These are phyloP conservation scores for Hofmannophila pseudospretella DNA, from an alignment of 2,888 invertebrate genomes.

Conservation along the genomic window DNA sequence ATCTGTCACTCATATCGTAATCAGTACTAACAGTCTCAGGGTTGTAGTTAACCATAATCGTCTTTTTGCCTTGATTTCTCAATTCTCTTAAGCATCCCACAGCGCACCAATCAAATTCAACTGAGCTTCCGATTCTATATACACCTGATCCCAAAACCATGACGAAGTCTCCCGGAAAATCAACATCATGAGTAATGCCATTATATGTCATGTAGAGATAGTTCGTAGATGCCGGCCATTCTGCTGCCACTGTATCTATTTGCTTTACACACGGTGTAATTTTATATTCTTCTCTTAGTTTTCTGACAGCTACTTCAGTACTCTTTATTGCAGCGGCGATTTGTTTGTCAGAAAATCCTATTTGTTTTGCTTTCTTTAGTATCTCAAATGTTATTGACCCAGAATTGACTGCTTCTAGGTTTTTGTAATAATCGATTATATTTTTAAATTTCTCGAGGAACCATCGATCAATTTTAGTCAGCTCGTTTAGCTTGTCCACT, in stretches of 20 bases:
- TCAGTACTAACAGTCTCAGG: conserved; percentile 99
- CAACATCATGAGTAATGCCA: conserved; percentile 88
- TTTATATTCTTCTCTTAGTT: conserved; percentile 84
- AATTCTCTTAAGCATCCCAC: conserved; percentile 97
- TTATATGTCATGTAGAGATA: conserved; percentile 99
- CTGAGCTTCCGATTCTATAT: conserved; percentile 98
- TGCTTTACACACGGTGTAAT: conserved; percentile 95
- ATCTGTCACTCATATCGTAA: conserved; percentile 98
- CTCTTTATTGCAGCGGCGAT: conserved; percentile 92
- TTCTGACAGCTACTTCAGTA: conserved; percentile 90
- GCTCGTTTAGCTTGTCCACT: conserved; percentile 89
- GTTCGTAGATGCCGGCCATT: conserved; percentile 99
- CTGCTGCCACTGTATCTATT: conserved; percentile 99
- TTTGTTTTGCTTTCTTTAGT: conserved; percentile 90
- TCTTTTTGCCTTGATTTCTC: conserved; percentile 89
- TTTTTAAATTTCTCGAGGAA: conserved; percentile 96
- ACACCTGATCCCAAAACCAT: conserved; percentile 98
- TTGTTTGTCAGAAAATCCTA: conserved; percentile 98
- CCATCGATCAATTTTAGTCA: conserved; percentile 98
- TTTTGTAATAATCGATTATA: conserved; percentile 86
- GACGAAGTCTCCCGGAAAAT: conserved; percentile 86
- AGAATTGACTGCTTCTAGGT: conserved; percentile 81
- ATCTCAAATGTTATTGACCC: conserved; percentile 79
- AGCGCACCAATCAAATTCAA: conserved; percentile 99
- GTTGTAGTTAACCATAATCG: conserved; percentile 99